These are phyloP conservation scores for Battus philenor DNA, from an alignment of 1,140 invertebrate genomes.

Conservation along the genomic window DNA sequence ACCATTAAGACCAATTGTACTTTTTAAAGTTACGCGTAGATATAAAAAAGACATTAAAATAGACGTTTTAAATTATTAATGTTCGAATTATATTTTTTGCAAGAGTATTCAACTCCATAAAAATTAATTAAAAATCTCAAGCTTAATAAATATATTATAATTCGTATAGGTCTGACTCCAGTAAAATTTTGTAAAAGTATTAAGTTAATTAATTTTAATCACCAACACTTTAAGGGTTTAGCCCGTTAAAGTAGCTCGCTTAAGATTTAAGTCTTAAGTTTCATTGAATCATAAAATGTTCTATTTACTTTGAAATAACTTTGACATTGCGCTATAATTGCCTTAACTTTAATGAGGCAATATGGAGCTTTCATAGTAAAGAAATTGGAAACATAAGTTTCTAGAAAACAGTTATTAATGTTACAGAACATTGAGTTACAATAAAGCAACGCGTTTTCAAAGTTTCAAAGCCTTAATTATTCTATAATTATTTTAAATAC, in stretches of 20 bases:
- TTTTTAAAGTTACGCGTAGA: too few species aligned
- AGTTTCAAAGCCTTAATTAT: too few species aligned
- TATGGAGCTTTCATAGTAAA: conserved; percentile 9
- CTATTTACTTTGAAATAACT: conserved; percentile 16
- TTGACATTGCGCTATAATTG: conserved; percentile 15
- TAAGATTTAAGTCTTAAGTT: conserved; percentile 12
- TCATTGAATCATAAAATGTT: conserved; percentile 19
- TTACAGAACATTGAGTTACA: conserved; percentile 3
- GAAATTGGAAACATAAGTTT: conserved; percentile 16
- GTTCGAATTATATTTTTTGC: too few species aligned
- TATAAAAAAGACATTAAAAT: not conserved
- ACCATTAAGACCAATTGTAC: too few species aligned
- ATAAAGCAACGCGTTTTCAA: conserved; percentile 3
- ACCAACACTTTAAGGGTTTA: conserved; percentile 6
- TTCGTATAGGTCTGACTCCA: conserved; percentile 1
- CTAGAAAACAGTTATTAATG: conserved; percentile 15
- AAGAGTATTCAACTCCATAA: too few species aligned
- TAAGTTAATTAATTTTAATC: conserved; percentile 17
- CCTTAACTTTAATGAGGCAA: conserved; percentile 14
- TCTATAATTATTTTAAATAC: too few species aligned
- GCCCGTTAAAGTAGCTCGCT: conserved; percentile 15
- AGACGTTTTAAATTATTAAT: too few species aligned
- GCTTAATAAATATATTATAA: conserved; percentile 13
- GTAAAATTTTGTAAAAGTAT: conserved; percentile 12
- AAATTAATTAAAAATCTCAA: too few species aligned